phyloP scores from a whole-genome alignment of 2,113 vertebrate genomes.

The Corynorhinus townsendii region DNA sequence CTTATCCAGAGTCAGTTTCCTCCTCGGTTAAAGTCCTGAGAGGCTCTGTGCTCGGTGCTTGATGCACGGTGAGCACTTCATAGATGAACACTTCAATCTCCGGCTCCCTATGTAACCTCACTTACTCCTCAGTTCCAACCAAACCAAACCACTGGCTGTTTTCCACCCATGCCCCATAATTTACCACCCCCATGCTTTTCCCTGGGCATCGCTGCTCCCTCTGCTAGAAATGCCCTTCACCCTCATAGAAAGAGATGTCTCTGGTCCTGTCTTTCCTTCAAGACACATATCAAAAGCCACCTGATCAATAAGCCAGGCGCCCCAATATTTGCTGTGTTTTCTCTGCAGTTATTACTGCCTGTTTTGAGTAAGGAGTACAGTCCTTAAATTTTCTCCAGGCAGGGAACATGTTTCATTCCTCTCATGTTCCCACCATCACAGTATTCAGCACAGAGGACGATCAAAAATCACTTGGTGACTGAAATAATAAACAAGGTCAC shows the following conservation, averaged over 20 bases:
- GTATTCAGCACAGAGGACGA: background rate
- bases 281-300: background rate
- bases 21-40: background rate
- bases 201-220: background rate
- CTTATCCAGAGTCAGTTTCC: background rate
- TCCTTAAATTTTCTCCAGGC: background rate
- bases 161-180: background rate
- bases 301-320: background rate
- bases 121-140: background rate
- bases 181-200: background rate
- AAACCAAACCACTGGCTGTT: background rate
- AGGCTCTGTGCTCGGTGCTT: background rate
- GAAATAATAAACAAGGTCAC: background rate
- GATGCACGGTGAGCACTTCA: background rate
- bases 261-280: background rate
- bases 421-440: background rate
- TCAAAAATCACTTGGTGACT: background rate
- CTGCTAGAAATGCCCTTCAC: background rate
- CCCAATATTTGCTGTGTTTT: background rate
- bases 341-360: background rate
- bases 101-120: background rate
- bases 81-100: background rate
- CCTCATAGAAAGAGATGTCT: background rate
- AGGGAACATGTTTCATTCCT: background rate
- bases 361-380: background rate